These are phyloP conservation scores for Neodiprion virginianus DNA, from an alignment of 1,140 invertebrate species.

Conservation along the genomic window DNA sequence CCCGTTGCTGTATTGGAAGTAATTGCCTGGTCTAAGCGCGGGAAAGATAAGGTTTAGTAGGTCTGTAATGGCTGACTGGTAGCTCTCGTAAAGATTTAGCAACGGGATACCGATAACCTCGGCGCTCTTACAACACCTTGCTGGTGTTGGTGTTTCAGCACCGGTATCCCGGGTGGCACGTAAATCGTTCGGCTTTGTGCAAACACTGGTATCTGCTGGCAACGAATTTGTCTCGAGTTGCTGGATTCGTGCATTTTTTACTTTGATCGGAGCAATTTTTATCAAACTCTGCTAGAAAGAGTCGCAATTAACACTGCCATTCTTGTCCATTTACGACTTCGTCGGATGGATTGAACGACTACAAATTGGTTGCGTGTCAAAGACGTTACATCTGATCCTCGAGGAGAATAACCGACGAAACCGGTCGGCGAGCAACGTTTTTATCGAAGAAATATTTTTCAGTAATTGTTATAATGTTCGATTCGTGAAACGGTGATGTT, in stretches of 20 bases:
- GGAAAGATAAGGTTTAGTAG: not conserved
- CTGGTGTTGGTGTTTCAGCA: not conserved
- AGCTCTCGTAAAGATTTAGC: slow-evolving; percentile 5
- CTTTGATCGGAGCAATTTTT: no score
- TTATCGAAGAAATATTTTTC: no score
- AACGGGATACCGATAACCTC: not conserved
- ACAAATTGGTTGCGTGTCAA: not conserved
- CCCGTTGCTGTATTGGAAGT: not conserved
- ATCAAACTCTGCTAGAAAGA: no score
- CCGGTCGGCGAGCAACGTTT: no score
- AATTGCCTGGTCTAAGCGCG: not conserved
- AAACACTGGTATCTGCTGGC: no score
- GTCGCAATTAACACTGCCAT: not conserved
- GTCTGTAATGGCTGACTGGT: not conserved
- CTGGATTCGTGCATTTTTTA: no score
- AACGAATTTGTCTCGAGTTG: no score
- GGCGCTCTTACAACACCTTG: not conserved
- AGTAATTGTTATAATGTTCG: no score
- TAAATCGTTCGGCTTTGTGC: not conserved
- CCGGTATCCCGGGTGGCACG: not conserved
- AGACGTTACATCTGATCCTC: no score
- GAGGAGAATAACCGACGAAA: no score
- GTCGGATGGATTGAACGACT: not conserved
- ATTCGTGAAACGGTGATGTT: no score
- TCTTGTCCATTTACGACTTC: not conserved